phyloP scores from a whole-genome alignment of 2,113 vertebrate species.

The Phainopepla nitens region DNA sequence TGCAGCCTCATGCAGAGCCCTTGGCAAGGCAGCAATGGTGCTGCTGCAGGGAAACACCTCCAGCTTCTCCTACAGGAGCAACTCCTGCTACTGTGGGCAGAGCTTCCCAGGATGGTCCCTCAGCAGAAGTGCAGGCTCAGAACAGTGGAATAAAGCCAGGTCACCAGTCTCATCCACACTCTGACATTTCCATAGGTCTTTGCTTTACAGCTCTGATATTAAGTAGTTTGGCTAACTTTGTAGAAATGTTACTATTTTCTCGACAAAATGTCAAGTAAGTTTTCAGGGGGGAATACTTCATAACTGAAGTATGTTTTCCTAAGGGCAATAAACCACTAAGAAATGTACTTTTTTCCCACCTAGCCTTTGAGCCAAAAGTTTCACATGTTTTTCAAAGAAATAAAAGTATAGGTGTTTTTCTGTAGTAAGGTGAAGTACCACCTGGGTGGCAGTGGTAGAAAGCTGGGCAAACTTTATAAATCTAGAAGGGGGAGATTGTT shows the following conservation, averaged over 20 bases:
- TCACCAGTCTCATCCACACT: neutral
- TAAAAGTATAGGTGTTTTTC: conserved; percentile 64
- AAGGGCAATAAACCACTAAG: conserved; percentile 60
- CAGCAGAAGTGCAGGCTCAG: neutral
- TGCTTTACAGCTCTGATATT: conserved; percentile 43
- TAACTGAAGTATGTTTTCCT: conserved; percentile 68
- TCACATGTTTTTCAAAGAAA: conserved; percentile 63
- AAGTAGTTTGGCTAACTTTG: conserved; percentile 56
- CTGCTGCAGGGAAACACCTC: neutral
- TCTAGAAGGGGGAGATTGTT: conserved; percentile 34
- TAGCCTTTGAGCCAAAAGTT: conserved; percentile 56
- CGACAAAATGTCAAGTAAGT: conserved; percentile 65
- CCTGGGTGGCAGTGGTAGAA: conserved; percentile 50
- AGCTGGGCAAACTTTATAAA: conserved; percentile 37
- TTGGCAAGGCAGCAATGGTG: neutral
- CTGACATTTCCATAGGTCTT: conserved; percentile 45
- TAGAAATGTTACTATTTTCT: conserved; percentile 68
- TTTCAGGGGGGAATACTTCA: conserved; percentile 70
- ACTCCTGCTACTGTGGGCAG: neutral
- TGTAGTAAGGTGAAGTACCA: conserved; percentile 46
- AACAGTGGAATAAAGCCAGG: neutral
- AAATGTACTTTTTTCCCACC: conserved; percentile 42
- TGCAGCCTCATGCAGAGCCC: neutral
- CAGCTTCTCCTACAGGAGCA: neutral
- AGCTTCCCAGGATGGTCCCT: neutral